Conservation (phyloP, 2,888 invertebrate species). For the Caenorhabditis becei region DNA sequence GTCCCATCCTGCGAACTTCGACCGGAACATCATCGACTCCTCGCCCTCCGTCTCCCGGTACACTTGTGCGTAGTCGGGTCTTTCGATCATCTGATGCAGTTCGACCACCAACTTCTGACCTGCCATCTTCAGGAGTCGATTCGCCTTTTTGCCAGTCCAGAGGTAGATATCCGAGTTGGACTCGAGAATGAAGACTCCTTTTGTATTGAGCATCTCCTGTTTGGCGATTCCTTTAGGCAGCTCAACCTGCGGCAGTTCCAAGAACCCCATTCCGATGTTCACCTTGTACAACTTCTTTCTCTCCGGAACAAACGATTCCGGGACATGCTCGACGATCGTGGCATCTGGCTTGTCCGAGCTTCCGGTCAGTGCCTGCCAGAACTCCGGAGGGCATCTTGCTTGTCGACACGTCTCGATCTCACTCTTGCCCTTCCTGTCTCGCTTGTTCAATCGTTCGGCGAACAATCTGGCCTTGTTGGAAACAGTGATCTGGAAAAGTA, state of each 20-base stretch:
- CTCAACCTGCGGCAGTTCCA: slow-evolving; percentile 93
- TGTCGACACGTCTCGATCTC: slow-evolving; percentile 91
- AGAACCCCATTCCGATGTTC: slow-evolving; percentile 97
- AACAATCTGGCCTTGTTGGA: slow-evolving; percentile 86
- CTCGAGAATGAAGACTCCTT: slow-evolving; percentile 96
- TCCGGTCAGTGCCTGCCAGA: slow-evolving; percentile 87
- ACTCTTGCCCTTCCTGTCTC: slow-evolving; percentile 95
- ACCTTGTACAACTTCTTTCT: slow-evolving; percentile 84
- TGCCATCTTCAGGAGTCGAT: slow-evolving; percentile 84
- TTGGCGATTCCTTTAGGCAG: slow-evolving; percentile 73
- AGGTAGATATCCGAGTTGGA: slow-evolving; percentile 86
- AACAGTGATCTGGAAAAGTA: slow-evolving; percentile 75
- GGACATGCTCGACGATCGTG: slow-evolving; percentile 85
- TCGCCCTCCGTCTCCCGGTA: slow-evolving; percentile 82
- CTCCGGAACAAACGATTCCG: slow-evolving; percentile 74
- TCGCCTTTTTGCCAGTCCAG: slow-evolving; percentile 96
- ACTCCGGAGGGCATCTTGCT: slow-evolving; percentile 89
- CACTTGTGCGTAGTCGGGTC: slow-evolving; percentile 91
- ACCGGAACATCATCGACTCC: slow-evolving; percentile 89
- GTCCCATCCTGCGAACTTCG: slow-evolving; percentile 97
- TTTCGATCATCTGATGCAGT: slow-evolving; percentile 92
- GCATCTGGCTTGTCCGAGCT: slow-evolving; percentile 63
- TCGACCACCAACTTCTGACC: slow-evolving; percentile 84
- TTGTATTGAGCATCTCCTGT: slow-evolving; percentile 89
- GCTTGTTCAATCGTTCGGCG: slow-evolving; percentile 98